phyloP scores from a whole-genome alignment of 2,888 invertebrate genomes.

The Athalia cordata region DNA sequence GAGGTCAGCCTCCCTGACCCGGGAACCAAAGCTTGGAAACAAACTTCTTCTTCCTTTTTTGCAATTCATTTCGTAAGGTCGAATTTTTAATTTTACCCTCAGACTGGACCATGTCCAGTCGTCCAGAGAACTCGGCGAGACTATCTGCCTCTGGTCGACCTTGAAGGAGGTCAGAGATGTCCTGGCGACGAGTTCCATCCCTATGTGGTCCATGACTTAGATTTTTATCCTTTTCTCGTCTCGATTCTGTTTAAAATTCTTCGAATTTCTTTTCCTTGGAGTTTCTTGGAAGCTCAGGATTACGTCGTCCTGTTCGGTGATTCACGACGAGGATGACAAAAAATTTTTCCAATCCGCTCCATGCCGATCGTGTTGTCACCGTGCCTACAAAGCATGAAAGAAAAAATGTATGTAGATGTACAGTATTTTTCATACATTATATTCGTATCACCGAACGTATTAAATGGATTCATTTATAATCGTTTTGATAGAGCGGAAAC shows the following conservation, averaged over 20 bases:
- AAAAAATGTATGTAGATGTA: too few relatives aligned
- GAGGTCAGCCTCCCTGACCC: too few relatives aligned
- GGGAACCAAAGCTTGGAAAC: not conserved
- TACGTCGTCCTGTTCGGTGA: not conserved
- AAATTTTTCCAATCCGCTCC: not conserved
- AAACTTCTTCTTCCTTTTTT: not conserved
- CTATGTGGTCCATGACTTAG: conserved; percentile 59
- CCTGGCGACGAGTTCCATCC: conserved; percentile 68
- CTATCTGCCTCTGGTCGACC: conserved; percentile 75
- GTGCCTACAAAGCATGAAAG: not conserved
- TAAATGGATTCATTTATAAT: too few relatives aligned
- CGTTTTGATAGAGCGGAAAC: too few relatives aligned
- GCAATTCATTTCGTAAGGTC: not conserved
- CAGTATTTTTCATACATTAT: too few relatives aligned
- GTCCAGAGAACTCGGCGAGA: conserved; percentile 76
- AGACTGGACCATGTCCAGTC: conserved; percentile 82
- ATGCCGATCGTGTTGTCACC: not conserved
- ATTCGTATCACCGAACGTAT: too few relatives aligned
- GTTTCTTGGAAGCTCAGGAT: not conserved
- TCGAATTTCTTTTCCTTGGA: not conserved
- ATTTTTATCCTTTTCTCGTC: not conserved
- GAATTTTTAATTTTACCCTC: conserved; percentile 74
- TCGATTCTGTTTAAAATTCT: not conserved
- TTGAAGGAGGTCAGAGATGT: conserved; percentile 77
- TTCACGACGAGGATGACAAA: not conserved